These are phyloP conservation scores for Helicolenus hilgendorfi DNA, from an alignment of 2,797 vertebrate genomes.

Conservation along the genomic window DNA sequence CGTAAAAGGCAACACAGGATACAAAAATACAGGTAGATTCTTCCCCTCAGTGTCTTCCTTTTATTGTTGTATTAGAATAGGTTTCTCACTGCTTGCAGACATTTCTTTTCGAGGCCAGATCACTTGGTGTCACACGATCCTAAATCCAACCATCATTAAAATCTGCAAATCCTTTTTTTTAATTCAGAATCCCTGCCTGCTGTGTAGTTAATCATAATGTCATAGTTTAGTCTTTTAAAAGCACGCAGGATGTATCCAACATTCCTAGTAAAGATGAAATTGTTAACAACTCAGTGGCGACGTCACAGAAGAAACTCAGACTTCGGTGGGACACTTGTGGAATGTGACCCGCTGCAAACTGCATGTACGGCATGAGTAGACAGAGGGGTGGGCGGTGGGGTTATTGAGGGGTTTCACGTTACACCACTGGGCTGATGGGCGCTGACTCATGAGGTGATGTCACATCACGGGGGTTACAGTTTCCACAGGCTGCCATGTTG, in stretches of 20 bases:
- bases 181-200: background rate
- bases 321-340: conserved; percentile 29
- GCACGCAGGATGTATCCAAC: background rate
- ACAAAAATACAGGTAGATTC: background rate
- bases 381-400: background rate
- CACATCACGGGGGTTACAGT: conserved; percentile 59
- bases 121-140: background rate
- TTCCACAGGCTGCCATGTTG: conserved; percentile 74
- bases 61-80: background rate
- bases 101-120: background rate
- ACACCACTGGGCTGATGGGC: conserved; percentile 29
- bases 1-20: conserved; percentile 16
- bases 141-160: background rate
- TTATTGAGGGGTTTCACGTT: conserved; percentile 67
- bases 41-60: background rate
- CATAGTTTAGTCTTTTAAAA: background rate
- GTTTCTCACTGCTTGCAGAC: background rate
- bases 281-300: background rate
- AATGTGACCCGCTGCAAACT: conserved; percentile 51
- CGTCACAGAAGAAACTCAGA: conserved; percentile 1
- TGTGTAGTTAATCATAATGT: background rate
- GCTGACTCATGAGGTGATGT: conserved; percentile 88
- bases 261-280: background rate
- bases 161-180: background rate
- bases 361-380: conserved; percentile 48